Evolutionary conservation across 2,888 invertebrate genomes (phyloP).

Genomic region (Chorisops tibialis): DNA sequence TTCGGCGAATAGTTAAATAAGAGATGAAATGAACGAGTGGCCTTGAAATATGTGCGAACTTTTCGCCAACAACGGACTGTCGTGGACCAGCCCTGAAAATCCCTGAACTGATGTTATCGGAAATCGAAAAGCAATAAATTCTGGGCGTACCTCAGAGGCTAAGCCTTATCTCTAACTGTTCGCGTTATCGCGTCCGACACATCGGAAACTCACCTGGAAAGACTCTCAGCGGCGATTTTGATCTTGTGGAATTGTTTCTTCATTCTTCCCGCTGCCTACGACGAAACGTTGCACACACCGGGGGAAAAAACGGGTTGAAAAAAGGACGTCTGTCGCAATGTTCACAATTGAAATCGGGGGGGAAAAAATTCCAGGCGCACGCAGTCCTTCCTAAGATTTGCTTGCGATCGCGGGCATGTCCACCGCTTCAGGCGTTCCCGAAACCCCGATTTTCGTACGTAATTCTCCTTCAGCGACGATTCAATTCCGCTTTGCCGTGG

Average conservation of each 20-base stretch:
- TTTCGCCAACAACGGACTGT: too few species aligned
- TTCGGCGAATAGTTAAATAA: too few species aligned
- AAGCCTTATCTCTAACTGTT: slow-evolving; percentile 2
- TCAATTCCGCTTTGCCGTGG: too few species aligned
- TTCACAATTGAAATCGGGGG: background rate
- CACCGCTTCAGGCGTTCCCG: too few species aligned
- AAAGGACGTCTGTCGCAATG: background rate
- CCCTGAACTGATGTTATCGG: too few species aligned
- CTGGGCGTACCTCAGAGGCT: background rate
- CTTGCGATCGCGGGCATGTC: background rate
- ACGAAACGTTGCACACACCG: too few species aligned
- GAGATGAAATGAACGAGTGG: too few species aligned
- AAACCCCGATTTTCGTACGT: too few species aligned
- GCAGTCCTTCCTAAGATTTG: slow-evolving; percentile 13
- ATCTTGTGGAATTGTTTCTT: slow-evolving; percentile 53
- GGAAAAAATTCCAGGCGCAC: slow-evolving; percentile 17
- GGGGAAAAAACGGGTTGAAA: too few species aligned
- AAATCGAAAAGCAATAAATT: background rate
- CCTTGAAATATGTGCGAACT: too few species aligned
- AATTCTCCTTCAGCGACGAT: too few species aligned
- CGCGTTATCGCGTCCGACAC: background rate
- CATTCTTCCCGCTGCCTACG: slow-evolving; percentile 37
- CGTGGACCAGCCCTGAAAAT: too few species aligned
- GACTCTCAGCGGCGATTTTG: slow-evolving; percentile 51
- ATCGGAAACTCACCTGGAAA: slow-evolving; percentile 45